phyloP scores from a whole-genome alignment of 2,113 vertebrate genomes.

The Gila orcuttii region DNA sequence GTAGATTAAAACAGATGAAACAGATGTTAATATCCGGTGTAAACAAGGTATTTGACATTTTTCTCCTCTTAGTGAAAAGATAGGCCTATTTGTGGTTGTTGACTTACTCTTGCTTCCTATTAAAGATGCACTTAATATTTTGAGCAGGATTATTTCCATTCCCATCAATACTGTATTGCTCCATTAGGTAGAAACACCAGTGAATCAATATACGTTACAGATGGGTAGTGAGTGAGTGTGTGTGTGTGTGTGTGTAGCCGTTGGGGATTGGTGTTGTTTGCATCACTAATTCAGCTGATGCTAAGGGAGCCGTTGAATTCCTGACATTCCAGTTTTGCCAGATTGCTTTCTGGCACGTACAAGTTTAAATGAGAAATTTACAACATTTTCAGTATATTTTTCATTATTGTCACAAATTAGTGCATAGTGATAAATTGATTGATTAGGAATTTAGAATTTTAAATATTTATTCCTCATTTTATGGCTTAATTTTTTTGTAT shows the following conservation, averaged over 20 bases:
- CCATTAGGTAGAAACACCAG: not conserved
- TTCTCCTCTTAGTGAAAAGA: not conserved
- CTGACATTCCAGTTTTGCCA: slow-evolving; percentile 67
- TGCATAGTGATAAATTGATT: not conserved
- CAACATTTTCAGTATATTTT: too few species aligned
- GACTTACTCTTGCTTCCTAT: not conserved
- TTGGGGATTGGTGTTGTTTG: slow-evolving; percentile 21
- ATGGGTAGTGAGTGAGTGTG: not conserved
- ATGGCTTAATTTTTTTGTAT: too few species aligned
- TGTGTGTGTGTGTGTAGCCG: not conserved
- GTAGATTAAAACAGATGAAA: not conserved
- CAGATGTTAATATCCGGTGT: not conserved
- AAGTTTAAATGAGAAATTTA: too few species aligned
- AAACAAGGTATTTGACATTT: not conserved
- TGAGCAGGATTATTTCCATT: not conserved
- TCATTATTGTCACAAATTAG: too few species aligned
- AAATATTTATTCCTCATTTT: not conserved
- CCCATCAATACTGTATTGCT: not conserved
- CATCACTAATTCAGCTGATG: slow-evolving; percentile 3
- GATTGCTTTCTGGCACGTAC: slow-evolving; percentile 43
- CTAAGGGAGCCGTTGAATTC: slow-evolving; percentile 49
- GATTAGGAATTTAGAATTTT: not conserved
- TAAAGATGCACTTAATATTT: not conserved
- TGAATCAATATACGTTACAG: not conserved
- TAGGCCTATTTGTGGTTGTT: not conserved